A percentile compares a stretch with the other conserved stretches of the same genome.
These are phyloP conservation scores for Enteromius trimaculatus DNA, from an alignment of 2,797 vertebrate species.

Conservation along the genomic window DNA sequence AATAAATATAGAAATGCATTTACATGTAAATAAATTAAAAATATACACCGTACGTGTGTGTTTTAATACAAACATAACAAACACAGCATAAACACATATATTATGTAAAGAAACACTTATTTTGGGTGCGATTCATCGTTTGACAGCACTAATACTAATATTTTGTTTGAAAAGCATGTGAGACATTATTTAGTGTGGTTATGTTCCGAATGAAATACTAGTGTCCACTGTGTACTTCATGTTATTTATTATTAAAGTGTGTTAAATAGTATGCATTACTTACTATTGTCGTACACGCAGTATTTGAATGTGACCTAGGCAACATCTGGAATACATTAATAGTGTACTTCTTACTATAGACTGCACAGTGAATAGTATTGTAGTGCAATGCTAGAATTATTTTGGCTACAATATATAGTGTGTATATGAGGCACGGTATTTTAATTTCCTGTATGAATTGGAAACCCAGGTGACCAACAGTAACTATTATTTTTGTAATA, in stretches of 20 bases:
- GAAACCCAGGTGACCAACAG: background rate
- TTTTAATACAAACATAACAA: too few relatives aligned
- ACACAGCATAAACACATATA: too few relatives aligned
- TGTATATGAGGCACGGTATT: background rate
- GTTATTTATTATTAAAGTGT: background rate
- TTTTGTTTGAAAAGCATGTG: background rate
- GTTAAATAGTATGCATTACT: background rate
- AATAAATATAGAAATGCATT: too few relatives aligned
- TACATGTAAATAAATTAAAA: too few relatives aligned
- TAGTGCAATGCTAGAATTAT: background rate
- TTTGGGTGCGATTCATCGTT: too few relatives aligned
- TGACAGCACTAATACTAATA: background rate
- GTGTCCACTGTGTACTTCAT: background rate
- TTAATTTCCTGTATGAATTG: background rate
- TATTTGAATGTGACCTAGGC: background rate
- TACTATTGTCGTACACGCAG: background rate
- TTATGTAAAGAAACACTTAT: too few relatives aligned
- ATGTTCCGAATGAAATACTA: background rate
- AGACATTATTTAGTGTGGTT: too few relatives aligned
- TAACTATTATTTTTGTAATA: background rate
- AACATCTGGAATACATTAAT: background rate
- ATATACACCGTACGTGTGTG: too few relatives aligned
- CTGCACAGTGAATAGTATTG: background rate
- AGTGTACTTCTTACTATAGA: background rate
- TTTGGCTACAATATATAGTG: background rate